Conservation (phyloP, 2,113 vertebrate species). For the Atlantisia rogersi region DNA sequence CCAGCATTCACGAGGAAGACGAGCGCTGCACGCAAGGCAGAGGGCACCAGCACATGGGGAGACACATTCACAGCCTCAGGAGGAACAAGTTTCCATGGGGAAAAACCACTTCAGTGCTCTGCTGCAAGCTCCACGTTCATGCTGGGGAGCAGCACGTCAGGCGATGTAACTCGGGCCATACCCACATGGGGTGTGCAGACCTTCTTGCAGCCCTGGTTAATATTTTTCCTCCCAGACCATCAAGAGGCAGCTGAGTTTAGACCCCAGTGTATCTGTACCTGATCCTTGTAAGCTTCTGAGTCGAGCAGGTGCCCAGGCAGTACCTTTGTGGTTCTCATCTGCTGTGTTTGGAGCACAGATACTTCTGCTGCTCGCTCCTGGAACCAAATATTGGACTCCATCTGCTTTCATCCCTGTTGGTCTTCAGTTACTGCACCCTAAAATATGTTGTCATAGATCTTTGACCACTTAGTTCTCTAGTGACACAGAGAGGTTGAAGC, state of each 20-base stretch:
- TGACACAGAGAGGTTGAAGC: background rate
- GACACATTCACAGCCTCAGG: background rate
- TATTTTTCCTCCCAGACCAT: background rate
- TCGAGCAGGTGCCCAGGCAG: background rate
- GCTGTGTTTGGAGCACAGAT: background rate
- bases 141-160: background rate
- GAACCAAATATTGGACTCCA: background rate
- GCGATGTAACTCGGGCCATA: background rate
- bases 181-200: background rate
- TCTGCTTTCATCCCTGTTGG: background rate
- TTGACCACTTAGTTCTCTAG: background rate
- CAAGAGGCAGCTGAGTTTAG: background rate
- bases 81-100: background rate
- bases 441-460: background rate
- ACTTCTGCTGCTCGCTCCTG: background rate
- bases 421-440: background rate
- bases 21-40: background rate
- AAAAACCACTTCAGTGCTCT: background rate
- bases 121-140: background rate
- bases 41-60: background rate
- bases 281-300: background rate
- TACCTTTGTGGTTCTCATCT: no score
- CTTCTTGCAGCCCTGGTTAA: background rate
- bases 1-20: background rate
- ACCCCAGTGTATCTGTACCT: background rate